Conservation (phyloP, 2,888 invertebrate genomes). For the Scrobipalpa costella region DNA sequence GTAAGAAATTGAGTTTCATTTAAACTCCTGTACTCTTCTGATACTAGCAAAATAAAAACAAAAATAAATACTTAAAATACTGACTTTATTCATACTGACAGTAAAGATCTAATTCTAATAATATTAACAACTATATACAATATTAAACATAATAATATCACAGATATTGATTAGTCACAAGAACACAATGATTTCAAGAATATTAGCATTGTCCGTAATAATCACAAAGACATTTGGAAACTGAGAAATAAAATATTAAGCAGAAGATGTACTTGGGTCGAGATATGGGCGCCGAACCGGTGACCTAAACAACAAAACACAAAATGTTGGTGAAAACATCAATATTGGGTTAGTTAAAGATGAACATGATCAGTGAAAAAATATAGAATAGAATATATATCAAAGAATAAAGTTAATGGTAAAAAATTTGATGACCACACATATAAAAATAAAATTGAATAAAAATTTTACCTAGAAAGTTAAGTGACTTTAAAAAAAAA, state of each 20-base stretch:
- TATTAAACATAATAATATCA: slow-evolving; percentile 39
- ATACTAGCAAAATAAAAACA: slow-evolving; percentile 2
- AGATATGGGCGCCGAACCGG: slow-evolving; percentile 21
- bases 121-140: slow-evolving; percentile 30
- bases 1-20: neutral
- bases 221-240: slow-evolving; percentile 47
- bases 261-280: slow-evolving; percentile 28
- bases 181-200: slow-evolving; percentile 27
- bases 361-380: neutral
- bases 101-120: neutral
- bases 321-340: slow-evolving; percentile 10
- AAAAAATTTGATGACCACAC: neutral
- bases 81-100: slow-evolving; percentile 28
- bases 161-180: slow-evolving; percentile 43
- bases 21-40: neutral
- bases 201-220: slow-evolving; percentile 38
- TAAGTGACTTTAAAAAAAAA: neutral
- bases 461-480: neutral
- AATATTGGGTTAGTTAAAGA: slow-evolving; percentile 11
- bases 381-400: neutral
- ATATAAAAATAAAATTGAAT: neutral
- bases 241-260: slow-evolving; percentile 45
- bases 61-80: slow-evolving; percentile 20
- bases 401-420: neutral
- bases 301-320: slow-evolving; percentile 34